Percentiles rank a stretch among this genome's conserved stretches.
Evolutionary conservation across 2,113 vertebrate species (phyloP).

Genomic region (Semnornis frantzii): DNA sequence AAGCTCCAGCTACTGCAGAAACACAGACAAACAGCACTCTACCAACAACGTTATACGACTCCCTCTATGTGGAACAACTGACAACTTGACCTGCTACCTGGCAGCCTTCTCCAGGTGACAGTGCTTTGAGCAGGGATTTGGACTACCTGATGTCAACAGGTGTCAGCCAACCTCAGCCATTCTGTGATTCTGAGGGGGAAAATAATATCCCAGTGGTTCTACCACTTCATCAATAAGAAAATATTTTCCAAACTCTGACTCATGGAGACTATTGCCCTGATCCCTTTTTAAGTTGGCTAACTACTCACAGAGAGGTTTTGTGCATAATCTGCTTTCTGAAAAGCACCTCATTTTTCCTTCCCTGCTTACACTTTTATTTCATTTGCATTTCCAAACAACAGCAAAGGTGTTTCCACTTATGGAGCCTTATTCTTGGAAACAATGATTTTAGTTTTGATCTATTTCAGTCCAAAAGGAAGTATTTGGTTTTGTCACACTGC

Average conservation of each 20-base stretch:
- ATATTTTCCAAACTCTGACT: background rate
- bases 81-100: background rate
- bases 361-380: background rate
- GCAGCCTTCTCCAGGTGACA: background rate
- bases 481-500: background rate
- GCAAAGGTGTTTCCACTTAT: background rate
- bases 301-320: background rate
- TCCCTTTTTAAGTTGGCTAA: background rate
- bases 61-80: background rate
- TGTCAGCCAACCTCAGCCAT: background rate
- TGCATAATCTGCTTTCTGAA: background rate
- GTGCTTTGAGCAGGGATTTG: background rate
- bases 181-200: background rate
- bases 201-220: background rate
- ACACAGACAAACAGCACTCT: background rate
- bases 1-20: background rate
- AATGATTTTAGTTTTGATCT: background rate
- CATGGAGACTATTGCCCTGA: background rate
- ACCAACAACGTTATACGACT: background rate
- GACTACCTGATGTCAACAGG: background rate
- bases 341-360: background rate
- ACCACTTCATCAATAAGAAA: background rate
- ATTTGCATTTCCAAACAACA: background rate
- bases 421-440: background rate
- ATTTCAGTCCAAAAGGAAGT: background rate